These are phyloP conservation scores for Bubo bubo DNA, from an alignment of 2,113 vertebrate species.

Conservation along the genomic window DNA sequence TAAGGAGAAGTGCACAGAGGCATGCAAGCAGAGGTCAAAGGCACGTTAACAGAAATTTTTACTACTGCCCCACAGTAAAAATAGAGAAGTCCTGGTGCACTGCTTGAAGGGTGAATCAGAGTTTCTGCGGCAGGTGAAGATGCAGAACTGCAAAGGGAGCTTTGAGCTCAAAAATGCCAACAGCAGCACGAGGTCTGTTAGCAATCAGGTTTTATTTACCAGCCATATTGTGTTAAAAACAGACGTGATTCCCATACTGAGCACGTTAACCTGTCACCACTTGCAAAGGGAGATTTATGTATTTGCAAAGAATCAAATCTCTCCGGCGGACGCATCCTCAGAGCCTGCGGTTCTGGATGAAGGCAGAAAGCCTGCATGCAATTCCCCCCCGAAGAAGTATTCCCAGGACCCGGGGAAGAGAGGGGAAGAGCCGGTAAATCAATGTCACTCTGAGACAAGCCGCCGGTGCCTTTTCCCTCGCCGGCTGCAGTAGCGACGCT, in stretches of 20 bases:
- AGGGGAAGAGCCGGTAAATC: not conserved
- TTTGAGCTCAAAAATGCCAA: not conserved
- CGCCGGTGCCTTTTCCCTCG: not conserved
- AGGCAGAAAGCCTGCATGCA: not conserved
- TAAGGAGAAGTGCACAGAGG: not conserved
- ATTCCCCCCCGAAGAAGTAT: not conserved
- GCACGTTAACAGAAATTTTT: not conserved
- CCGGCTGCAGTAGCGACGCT: not conserved
- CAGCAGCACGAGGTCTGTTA: slow-evolving; percentile 1
- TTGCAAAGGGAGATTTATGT: not conserved
- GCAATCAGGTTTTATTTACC: slow-evolving; percentile 58
- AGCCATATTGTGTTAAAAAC: slow-evolving; percentile 65
- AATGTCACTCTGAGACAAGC: not conserved
- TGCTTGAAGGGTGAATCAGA: slow-evolving; percentile 25
- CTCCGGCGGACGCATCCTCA: not conserved
- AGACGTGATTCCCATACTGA: slow-evolving; percentile 57
- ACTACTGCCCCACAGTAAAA: not conserved
- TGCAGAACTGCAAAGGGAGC: slow-evolving; percentile 11
- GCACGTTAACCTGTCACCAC: not conserved
- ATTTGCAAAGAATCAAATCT: not conserved
- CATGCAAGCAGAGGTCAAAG: not conserved
- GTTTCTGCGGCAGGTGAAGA: slow-evolving; percentile 65
- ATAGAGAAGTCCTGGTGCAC: not conserved
- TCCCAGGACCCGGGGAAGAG: not conserved
- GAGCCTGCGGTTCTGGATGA: not conserved